Evolutionary conservation across 2,888 invertebrate genomes (phyloP), one percentile per base, ranked within the genome.

Genomic region (Coenonympha arcania): DNA sequence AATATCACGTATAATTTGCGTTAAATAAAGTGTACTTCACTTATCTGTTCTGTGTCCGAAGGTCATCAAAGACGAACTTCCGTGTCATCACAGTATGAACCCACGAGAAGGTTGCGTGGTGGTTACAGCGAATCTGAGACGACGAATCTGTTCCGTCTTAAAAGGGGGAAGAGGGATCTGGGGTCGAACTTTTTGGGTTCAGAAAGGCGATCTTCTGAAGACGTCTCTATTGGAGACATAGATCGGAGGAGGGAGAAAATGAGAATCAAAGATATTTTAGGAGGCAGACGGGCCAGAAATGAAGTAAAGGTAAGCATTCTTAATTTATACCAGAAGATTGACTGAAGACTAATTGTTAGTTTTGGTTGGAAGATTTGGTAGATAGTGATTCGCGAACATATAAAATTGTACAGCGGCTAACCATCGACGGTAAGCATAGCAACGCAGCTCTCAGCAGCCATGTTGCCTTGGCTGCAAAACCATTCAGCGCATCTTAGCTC

Each of bases 1-100:
- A n/a, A n/a, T n/a, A n/a, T n/a, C n/a, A n/a, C n/a, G n/a, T n/a
- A n/a, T 24, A 3, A 3, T 8, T 1, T 9, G 24, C 24, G 4
- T 24, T 6, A 3, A 8, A 8, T 24, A 24, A 5, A 8, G 4
- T 30, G 11, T 2, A 11, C 11, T 19, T 4, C 5, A 19, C 18
- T 11, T 16, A 18, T n/a, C 11, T 20, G 11, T 33, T 16, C 4
- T 20, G 24, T 39, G 39, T 62, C 60, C 53, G 26, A 73, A 73
- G 72, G 73, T 65, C 52, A 56, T 37, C 59, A 55, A 49, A 60
- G 55, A 56, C 62, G 60, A 39, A 59, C 58, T 30, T 60, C 61
- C 11, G 54, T 57, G 4, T 44, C 57, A 5, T 61, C 60, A 15
- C 61, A 64, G 47, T 59, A 53, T 41, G 69, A 63, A 18, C 55